A percentile compares a stretch with the other conserved stretches of the same genome.
These are phyloP conservation scores for Thereva unica DNA, from an alignment of 2,888 invertebrate species.

Conservation along the genomic window DNA sequence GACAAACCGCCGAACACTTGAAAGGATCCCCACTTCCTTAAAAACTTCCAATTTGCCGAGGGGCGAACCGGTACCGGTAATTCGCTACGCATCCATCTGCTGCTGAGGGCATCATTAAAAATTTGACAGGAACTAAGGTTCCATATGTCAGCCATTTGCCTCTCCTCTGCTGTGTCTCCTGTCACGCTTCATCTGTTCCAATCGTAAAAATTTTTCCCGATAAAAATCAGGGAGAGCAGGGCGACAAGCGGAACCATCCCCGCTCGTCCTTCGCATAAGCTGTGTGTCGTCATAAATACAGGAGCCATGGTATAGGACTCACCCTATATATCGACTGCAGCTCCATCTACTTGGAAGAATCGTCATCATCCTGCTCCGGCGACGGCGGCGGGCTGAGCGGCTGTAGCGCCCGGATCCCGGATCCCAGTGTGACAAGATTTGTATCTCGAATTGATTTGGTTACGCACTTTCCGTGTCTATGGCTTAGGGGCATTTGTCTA, in stretches of 20 bases:
- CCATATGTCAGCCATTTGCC: slow-evolving; percentile 47
- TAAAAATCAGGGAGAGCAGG: slow-evolving; percentile 19
- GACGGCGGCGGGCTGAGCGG: background rate
- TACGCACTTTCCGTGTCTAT: slow-evolving; percentile 26
- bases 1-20: too few relatives aligned
- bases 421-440: slow-evolving; percentile 23
- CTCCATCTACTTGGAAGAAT: slow-evolving; percentile 13
- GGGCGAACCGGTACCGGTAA: slow-evolving; percentile 5
- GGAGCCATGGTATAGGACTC: too few relatives aligned
- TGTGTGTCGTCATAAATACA: too few relatives aligned
- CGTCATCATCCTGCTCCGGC: background rate
- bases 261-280: too few relatives aligned
- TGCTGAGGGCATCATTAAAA: slow-evolving; percentile 33
- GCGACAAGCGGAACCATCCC: background rate
- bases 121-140: slow-evolving; percentile 60
- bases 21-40: background rate
- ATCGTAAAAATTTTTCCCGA: slow-evolving; percentile 24
- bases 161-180: slow-evolving; percentile 3
- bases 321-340: too few relatives aligned
- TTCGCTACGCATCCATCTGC: slow-evolving; percentile 9
- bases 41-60: background rate
- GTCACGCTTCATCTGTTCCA: slow-evolving; percentile 32
- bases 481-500: slow-evolving; percentile 29
- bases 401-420: background rate
- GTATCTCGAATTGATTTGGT: slow-evolving; percentile 35